Evolutionary conservation across 1,140 invertebrate species (phyloP).

Genomic region (Drepana arcuata): DNA sequence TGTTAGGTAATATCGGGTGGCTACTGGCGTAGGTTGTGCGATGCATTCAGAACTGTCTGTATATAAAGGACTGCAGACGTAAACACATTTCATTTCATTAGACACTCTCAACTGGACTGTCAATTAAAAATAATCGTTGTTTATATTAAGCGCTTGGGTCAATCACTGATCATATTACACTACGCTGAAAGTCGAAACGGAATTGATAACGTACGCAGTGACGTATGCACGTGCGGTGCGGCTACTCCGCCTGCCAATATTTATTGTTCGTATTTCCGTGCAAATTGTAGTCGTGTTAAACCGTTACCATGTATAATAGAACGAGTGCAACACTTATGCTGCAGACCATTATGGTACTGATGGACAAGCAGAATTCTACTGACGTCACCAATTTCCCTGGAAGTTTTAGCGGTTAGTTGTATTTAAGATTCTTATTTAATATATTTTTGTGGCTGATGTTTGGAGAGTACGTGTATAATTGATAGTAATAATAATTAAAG

Average conservation of each 20-base stretch:
- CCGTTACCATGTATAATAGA: conserved; percentile 41
- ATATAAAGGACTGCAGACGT: conserved; percentile 38
- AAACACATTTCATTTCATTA: conserved; percentile 26
- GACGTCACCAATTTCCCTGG: conserved; percentile 45
- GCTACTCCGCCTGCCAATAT: conserved; percentile 8
- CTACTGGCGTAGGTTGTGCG: conserved; percentile 5
- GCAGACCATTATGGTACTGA: conserved; percentile 66
- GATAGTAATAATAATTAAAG: too few relatives aligned
- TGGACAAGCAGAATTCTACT: conserved; percentile 58
- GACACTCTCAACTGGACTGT: conserved; percentile 29
- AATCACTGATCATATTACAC: conserved; percentile 32
- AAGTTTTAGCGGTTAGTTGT: conserved; percentile 44
- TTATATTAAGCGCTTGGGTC: conserved; percentile 11
- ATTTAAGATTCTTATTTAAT: conserved; percentile 2
- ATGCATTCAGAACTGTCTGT: conserved; percentile 28
- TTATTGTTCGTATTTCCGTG: conserved; percentile 16
- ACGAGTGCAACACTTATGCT: conserved; percentile 66
- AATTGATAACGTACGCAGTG: conserved; percentile 23
- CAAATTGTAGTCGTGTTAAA: conserved; percentile 7
- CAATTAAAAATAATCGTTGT: conserved; percentile 24
- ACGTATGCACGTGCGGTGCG: conserved; percentile 17
- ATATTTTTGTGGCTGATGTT: too few relatives aligned
- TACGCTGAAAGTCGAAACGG: conserved; percentile 16
- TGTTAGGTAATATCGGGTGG: conserved; percentile 32
- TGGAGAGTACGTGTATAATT: too few relatives aligned